Percentiles rank a stretch among this genome's conserved stretches.
Evolutionary conservation across 2,113 vertebrate genomes (phyloP).

Genomic region (western clawed frog (Xenopus tropicalis)): DNA sequence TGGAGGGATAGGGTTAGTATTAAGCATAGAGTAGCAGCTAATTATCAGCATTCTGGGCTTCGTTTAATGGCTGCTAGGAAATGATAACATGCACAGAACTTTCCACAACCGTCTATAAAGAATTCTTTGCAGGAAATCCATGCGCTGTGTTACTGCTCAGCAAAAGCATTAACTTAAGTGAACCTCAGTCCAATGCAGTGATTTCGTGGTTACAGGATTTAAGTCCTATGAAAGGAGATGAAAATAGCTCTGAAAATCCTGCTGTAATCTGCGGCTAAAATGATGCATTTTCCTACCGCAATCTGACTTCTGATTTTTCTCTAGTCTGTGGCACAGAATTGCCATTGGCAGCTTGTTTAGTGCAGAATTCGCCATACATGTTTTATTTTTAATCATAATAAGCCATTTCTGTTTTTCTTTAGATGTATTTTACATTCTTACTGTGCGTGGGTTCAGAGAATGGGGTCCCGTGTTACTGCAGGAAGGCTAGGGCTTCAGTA

Average conservation of each 20-base stretch:
- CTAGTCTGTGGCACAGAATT: conserved; percentile 73
- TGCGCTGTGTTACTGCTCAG: background rate
- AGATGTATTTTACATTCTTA: too few relatives aligned
- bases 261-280: conserved; percentile 14
- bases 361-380: conserved; percentile 75
- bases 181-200: conserved; percentile 5
- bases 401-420: background rate
- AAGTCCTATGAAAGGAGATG: conserved; percentile 17
- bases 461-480: too few relatives aligned
- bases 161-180: background rate
- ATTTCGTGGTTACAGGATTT: conserved; percentile 35
- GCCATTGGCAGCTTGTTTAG: conserved; percentile 73
- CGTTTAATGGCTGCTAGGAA: too few relatives aligned
- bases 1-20: too few relatives aligned
- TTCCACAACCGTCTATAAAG: background rate
- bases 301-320: conserved; percentile 68
- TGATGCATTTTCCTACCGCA: conserved; percentile 32
- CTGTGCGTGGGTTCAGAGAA: too few relatives aligned
- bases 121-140: background rate
- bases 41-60: too few relatives aligned
- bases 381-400: conserved; percentile 9
- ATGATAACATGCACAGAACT: background rate
- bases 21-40: too few relatives aligned
- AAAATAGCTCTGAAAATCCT: conserved; percentile 31
- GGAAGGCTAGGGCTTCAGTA: too few relatives aligned